A percentile compares a stretch with the other conserved stretches of the same genome.
phyloP scores from a whole-genome alignment of 2,113 vertebrate genomes.

The Xiphorhynchus elegans region DNA sequence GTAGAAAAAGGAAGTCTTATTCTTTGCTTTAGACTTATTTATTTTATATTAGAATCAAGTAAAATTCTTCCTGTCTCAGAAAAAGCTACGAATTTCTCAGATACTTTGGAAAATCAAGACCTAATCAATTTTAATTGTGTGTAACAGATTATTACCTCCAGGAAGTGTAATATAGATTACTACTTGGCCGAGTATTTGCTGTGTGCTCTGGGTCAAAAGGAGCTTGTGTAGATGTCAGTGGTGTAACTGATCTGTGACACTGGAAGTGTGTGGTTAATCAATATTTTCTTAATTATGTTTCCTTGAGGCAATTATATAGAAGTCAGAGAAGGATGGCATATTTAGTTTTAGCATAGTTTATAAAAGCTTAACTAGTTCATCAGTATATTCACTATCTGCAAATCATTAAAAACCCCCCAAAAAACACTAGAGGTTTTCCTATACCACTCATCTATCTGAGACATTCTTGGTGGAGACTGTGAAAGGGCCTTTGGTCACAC shows the following conservation, averaged over 20 bases:
- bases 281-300: neutral
- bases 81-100: neutral
- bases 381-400: neutral
- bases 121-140: neutral
- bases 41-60: neutral
- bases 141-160: neutral
- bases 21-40: neutral
- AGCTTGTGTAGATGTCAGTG: neutral
- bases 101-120: neutral
- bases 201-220: neutral
- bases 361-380: neutral
- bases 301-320: neutral
- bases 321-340: neutral
- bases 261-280: neutral
- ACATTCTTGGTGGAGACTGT: neutral
- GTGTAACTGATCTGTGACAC: neutral
- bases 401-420: neutral
- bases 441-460: neutral
- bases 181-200: neutral
- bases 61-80: neutral
- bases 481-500: neutral
- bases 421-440: fast-evolving
- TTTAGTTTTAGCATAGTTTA: neutral
- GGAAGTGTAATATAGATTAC: neutral
- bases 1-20: neutral